Evolutionary conservation across 1,140 invertebrate species (phyloP), one percentile per base, ranked within the genome.

Genomic region (Drosophila rhopaloa): DNA sequence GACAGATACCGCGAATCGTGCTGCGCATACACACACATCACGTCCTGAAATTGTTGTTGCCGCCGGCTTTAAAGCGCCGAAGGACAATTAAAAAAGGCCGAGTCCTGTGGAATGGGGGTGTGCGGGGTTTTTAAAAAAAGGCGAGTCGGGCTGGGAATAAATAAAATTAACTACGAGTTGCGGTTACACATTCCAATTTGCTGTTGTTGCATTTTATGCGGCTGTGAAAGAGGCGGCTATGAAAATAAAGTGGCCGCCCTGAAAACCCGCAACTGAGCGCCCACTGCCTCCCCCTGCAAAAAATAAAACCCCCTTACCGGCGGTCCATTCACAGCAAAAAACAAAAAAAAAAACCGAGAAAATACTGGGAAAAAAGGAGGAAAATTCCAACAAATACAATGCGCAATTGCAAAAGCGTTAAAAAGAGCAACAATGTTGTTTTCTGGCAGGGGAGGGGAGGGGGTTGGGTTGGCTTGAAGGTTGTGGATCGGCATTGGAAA

Each of bases 171-270:
- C 83, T 88, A 79, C 83, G 79, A 86, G 83, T 68, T 86, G 83
- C 83, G 83, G 83, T 86, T 86, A 88, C 83, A 86, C 83, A 86
- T 86, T 88, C 83, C 83, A 86, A 88, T 86, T 86, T 86, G 83
- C 83, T 86, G 83, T 86, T 86, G 83, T 76, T 86, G 83, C 83
- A 86, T 83, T 86, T 86, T 86, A 88, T 86, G 82, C 82, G 82
- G 83, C 82, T 86, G 82, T 82, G 83, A 86, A 86, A 86, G 76
- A 86, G 76, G 83, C 84, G 79, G 80, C 83, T 86, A 88, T 86
- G 83, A 86, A 86, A 86, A 86, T 86, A 86, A 86, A 86, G 84
- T 86, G 83, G 76, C 62, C 66, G 62, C 57, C 79, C 80, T 79
- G 81, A 76, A 84, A 77, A 55, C 65, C 63, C 81, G 57, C 61